Base-by-base conservation (phyloP, 2,113 vertebrate genomes). In the Haemorhous mexicanus region DNA sequence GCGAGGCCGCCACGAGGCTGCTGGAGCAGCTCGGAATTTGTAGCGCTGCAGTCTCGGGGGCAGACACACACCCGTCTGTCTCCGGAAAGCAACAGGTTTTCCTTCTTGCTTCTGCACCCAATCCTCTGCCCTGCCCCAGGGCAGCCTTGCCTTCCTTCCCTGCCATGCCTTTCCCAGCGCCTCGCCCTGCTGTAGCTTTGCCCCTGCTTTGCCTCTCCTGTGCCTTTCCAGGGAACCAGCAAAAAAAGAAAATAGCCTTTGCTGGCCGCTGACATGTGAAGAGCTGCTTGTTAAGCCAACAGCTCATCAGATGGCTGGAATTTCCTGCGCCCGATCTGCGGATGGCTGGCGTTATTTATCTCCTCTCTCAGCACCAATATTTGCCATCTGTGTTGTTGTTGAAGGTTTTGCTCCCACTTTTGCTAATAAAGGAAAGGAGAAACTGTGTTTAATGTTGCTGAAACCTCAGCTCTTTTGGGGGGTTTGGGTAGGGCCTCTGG, bases 241-340 rank as follows among this genome's bases (percentile, higher is more conserved):
- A 32, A 35, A 93, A 83, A 85, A 77, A 87, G 96, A 91, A 94
- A 90, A 90, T 47, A 61, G 84, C 93, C 94, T 94, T 80, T 46
- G 93, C 91, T 79, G 96, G 94, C 95, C 69, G 87, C 96, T 97
- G 97, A 97, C 97, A 98, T 92, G 92, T 77, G 95, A 97, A 97
- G 96, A 90, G 94, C 91, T 96, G 93, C 96, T 97, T 75, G 68
- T 93, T 94, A 96, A 97, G 97, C 96, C 97, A 97, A 83, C 97
- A 97, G 98, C 97, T 98, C 97, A 98, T 98, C 98, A 97, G 97
- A 98, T 97, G 95, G 97, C 96, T 97, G 98, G 97, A 98, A 98
- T 98, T 98, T 98, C 98, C 98, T 97, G 97, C 87, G 28, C 76
- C 46, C 86, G 63, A 74, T 94, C 97, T 80, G 49, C 74, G 90